phyloP scores from a whole-genome alignment of 2,888 invertebrate genomes.

The Brenthis hecate region DNA sequence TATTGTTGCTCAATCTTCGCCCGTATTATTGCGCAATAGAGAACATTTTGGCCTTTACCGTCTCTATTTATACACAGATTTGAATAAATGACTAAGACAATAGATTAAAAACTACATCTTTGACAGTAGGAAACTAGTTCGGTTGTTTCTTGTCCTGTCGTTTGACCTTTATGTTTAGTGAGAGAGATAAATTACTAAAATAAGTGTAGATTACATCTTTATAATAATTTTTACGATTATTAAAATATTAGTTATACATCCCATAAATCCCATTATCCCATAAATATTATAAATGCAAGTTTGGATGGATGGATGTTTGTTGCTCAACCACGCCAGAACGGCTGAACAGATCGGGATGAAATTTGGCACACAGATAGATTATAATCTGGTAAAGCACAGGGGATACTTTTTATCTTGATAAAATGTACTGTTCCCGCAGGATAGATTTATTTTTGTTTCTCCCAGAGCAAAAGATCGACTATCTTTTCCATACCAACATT shows the following conservation, averaged over 20 bases:
- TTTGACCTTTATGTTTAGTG: constrained; percentile 9
- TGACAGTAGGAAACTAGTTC: constrained; percentile 27
- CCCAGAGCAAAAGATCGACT: too few species aligned
- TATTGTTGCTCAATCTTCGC: not conserved
- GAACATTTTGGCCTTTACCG: not conserved
- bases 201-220: not conserved
- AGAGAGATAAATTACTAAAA: not conserved
- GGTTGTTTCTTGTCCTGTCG: constrained; percentile 13
- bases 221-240: not conserved
- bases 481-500: too few species aligned
- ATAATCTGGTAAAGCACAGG: too few species aligned
- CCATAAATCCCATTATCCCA: too few species aligned
- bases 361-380: too few species aligned
- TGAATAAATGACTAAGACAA: constrained; percentile 17
- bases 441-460: too few species aligned
- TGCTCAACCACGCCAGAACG: not conserved
- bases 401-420: too few species aligned
- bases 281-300: too few species aligned
- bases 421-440: too few species aligned
- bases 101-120: constrained; percentile 20
- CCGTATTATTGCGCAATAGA: not conserved
- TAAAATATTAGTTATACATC: too few species aligned
- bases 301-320: too few species aligned
- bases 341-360: too few species aligned
- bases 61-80: not conserved